Conservation (phyloP, 2,113 vertebrate genomes). For the Ammodytes marinus region DNA sequence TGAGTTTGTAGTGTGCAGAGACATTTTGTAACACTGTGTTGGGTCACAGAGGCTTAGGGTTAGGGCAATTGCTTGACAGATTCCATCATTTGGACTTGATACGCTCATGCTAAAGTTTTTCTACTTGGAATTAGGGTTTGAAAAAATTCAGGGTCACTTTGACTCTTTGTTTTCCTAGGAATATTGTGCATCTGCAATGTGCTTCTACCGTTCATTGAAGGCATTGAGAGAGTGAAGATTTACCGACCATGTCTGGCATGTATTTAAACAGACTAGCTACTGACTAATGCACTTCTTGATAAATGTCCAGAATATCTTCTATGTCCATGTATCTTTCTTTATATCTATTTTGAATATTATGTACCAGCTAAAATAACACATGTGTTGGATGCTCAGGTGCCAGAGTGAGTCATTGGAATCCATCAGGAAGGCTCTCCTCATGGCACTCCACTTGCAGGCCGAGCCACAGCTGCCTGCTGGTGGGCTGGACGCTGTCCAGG, state of each 20-base stretch:
- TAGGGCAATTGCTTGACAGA: neutral
- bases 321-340: neutral
- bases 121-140: neutral
- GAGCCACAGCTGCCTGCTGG: conserved; percentile 72
- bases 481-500: conserved; percentile 57
- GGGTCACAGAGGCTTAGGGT: neutral
- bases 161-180: conserved; percentile 7
- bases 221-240: neutral
- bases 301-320: neutral
- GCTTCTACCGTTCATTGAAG: neutral
- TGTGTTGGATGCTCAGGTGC: conserved; percentile 66
- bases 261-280: too few relatives aligned
- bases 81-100: neutral
- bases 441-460: conserved; percentile 69
- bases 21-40: neutral
- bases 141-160: neutral
- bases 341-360: neutral
- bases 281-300: neutral
- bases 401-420: conserved; percentile 56
- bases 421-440: conserved; percentile 73
- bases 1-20: neutral
- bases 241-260: neutral
- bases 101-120: too few relatives aligned
- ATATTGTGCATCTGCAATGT: neutral
- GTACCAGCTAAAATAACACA: neutral